A percentile compares a stretch with the other conserved stretches of the same genome.
These are phyloP conservation scores for Ladona fulva DNA, from an alignment of 1,140 invertebrate species.

Conservation along the genomic window DNA sequence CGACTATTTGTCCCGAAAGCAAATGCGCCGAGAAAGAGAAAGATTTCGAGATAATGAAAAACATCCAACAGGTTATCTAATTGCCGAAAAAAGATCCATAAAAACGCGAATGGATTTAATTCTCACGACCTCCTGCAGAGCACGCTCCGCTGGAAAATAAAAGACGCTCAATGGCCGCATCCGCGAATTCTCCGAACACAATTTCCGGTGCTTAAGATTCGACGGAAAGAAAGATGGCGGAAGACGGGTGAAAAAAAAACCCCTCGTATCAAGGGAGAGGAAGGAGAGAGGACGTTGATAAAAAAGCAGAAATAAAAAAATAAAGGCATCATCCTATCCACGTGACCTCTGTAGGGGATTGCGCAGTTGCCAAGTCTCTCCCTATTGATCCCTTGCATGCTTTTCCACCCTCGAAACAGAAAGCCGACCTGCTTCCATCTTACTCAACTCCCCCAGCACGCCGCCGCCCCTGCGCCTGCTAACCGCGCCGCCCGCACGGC, in stretches of 20 bases:
- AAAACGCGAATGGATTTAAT: too few relatives aligned
- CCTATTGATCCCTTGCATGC: background rate
- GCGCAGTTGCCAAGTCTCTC: background rate
- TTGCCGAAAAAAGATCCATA: too few relatives aligned
- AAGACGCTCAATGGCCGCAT: too few relatives aligned
- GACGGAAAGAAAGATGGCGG: background rate
- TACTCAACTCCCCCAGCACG: background rate
- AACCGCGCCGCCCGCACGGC: background rate
- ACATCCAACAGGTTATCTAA: too few relatives aligned
- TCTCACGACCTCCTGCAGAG: too few relatives aligned
- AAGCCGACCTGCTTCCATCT: too few relatives aligned
- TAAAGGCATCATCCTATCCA: background rate
- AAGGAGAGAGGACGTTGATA: background rate
- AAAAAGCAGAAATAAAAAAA: background rate
- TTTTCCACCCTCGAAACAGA: too few relatives aligned
- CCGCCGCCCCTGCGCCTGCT: background rate
- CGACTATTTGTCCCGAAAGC: too few relatives aligned
- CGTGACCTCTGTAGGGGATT: background rate
- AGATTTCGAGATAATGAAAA: too few relatives aligned
- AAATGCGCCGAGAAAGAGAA: too few relatives aligned
- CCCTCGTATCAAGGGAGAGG: background rate
- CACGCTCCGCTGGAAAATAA: too few relatives aligned
- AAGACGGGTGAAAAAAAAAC: background rate
- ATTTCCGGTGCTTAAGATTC: background rate
- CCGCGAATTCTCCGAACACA: too few relatives aligned